Evolutionary conservation across 1,140 invertebrate species (phyloP), one percentile per base, ranked within the genome.

Genomic region (Drosophila cardini): DNA sequence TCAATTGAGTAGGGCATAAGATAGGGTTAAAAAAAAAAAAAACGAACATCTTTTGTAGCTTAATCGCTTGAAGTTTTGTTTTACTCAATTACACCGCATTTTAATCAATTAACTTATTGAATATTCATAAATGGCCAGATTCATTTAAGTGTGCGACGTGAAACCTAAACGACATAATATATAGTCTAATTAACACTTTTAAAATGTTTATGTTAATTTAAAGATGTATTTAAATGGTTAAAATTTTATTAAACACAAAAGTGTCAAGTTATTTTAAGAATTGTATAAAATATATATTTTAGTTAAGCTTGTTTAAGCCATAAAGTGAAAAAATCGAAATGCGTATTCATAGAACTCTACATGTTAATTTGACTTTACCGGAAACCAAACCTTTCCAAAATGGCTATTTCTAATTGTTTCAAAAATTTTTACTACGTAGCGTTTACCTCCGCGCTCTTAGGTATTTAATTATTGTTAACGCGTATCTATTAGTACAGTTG

Each of bases 401-500:
- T 26, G 1, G 21, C 21, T 26, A 26, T 26, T 26, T 26, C 4
- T 26, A 4, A 26, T 26, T 26, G 21, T 26, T 26, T 5, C 21
- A 26, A 21, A 21, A 18, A 18, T 11, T 21, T 6, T 6, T n/a
- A 7, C 7, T 10, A n/a, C n/a, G n/a, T n/a, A n/a, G n/a, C n/a
- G n/a, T n/a, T n/a, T n/a, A n/a, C n/a, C n/a, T n/a, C n/a, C n/a
- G n/a, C n/a, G n/a, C n/a, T n/a, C n/a, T n/a, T n/a, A n/a, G n/a
- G n/a, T n/a, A 11, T 11, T 46, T 6, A 48, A 6, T 11, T 30
- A n/a, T 32, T 13, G 7, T 4, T 36, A 45, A n/a, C 65, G 58
- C 55, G 32, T 57, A 43, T 48, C 26, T 76, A 50, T 56, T 26
- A 40, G 7, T 61, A 65, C 16, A 40, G 32, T 70, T 60, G 81